phyloP scores from a whole-genome alignment of 1,140 invertebrate species.

The Brachionus rubens region DNA sequence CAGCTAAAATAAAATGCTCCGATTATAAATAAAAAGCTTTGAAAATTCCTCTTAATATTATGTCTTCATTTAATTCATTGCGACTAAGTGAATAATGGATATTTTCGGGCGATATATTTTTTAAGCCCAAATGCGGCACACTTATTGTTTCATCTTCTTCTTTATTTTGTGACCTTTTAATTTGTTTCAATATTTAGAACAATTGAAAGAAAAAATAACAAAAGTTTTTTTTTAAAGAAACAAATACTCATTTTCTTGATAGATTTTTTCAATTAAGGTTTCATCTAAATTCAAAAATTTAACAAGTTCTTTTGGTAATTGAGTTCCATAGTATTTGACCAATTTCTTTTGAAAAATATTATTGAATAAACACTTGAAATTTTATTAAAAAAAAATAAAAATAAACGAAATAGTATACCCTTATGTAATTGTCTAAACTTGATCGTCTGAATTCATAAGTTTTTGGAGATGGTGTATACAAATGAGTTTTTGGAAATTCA shows the following conservation, averaged over 20 bases:
- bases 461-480: constrained; percentile 15
- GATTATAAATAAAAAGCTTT: constrained; percentile 35
- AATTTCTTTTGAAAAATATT: background rate
- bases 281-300: constrained; percentile 22
- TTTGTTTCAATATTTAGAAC: background rate
- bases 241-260: too few relatives aligned
- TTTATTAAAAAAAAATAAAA: background rate
- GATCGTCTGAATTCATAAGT: constrained; percentile 3
- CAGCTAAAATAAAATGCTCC: too few relatives aligned
- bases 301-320: background rate
- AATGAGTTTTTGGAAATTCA: constrained; percentile 31
- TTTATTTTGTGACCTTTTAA: background rate
- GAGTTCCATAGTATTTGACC: background rate
- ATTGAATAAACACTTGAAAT: background rate
- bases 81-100: background rate
- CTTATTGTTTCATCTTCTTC: background rate
- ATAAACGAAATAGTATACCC: background rate
- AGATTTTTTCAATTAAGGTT: too few relatives aligned
- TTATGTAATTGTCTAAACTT: constrained; percentile 16
- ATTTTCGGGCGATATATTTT: constrained; percentile 3
- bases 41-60: constrained; percentile 13
- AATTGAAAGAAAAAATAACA: background rate
- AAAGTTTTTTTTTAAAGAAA: too few relatives aligned
- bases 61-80: constrained; percentile 10
- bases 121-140: background rate